These are phyloP conservation scores for Calidris pygmaea DNA, from an alignment of 2,113 vertebrate genomes.

Conservation along the genomic window DNA sequence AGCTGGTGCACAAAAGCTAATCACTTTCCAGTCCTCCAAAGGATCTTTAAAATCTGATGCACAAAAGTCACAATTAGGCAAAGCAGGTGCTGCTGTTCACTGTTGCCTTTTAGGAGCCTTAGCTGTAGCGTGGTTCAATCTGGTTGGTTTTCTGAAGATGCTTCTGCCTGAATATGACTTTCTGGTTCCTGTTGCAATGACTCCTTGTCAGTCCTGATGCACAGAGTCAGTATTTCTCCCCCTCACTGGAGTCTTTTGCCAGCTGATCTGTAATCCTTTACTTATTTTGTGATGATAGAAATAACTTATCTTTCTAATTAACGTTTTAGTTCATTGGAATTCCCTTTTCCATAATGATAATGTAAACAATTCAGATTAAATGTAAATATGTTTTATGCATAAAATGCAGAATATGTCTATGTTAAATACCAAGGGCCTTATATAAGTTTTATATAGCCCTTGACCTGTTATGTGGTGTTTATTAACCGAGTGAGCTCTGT, in stretches of 20 bases:
- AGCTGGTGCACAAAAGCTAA: conserved; percentile 3
- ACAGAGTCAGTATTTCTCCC: neutral
- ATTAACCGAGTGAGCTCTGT: neutral
- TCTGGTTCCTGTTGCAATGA: neutral
- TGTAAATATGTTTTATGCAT: neutral
- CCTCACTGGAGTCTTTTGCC: neutral
- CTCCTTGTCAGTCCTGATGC: neutral
- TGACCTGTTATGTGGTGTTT: neutral
- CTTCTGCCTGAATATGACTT: neutral
- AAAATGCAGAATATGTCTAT: neutral
- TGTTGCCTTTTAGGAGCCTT: neutral
- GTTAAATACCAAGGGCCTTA: neutral
- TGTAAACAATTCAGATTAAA: neutral
- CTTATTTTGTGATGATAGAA: neutral
- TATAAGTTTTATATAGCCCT: neutral
- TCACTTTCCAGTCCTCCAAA: conserved; percentile 13
- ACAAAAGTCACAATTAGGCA: neutral
- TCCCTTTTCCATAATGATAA: neutral
- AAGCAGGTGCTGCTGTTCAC: neutral
- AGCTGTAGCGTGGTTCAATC: neutral
- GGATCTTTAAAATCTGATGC: conserved; percentile 16
- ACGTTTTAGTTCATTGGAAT: neutral
- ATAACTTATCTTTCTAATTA: neutral
- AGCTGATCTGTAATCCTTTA: neutral
- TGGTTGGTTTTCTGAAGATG: neutral